These are phyloP conservation scores for Trinectes maculatus DNA, from an alignment of 2,113 vertebrate genomes.

Conservation along the genomic window DNA sequence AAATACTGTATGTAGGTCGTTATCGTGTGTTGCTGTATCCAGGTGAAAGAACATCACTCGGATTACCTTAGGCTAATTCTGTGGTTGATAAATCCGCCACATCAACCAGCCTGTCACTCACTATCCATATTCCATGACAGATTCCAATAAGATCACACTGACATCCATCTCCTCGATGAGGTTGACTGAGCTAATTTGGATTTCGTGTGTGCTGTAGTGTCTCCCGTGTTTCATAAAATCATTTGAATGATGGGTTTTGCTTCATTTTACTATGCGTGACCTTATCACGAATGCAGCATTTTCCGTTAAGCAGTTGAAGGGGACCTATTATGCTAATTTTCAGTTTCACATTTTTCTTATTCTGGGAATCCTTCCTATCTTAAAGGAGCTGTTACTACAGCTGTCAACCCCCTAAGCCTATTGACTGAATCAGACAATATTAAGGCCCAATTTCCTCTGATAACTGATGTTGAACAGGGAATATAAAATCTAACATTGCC, in stretches of 20 bases:
- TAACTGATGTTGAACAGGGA: not conserved
- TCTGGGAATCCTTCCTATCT: not conserved
- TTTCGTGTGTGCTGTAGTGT: slow-evolving; percentile 19
- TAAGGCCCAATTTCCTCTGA: too few relatives aligned
- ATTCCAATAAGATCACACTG: slow-evolving; percentile 48
- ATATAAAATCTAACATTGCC: not conserved
- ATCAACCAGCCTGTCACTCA: slow-evolving; percentile 33
- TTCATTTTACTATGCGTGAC: slow-evolving; percentile 34
- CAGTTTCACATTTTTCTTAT: not conserved
- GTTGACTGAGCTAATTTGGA: slow-evolving; percentile 38
- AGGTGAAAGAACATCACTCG: slow-evolving; percentile 24
- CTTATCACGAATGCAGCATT: slow-evolving; percentile 48
- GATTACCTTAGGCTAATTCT: slow-evolving; percentile 29
- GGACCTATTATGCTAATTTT: not conserved
- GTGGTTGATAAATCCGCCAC: slow-evolving; percentile 22
- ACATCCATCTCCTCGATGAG: slow-evolving; percentile 44
- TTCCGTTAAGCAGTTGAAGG: slow-evolving; percentile 40
- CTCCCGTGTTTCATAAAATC: slow-evolving; percentile 28
- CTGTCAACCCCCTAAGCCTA: too few relatives aligned
- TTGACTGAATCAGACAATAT: too few relatives aligned
- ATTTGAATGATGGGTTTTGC: slow-evolving; percentile 37
- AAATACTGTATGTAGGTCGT: slow-evolving; percentile 32
- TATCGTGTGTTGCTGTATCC: not conserved
- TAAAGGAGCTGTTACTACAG: too few relatives aligned
- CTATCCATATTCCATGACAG: slow-evolving; percentile 38